Conservation (phyloP, 2,888 invertebrate genomes). For the Macropis europaea region DNA sequence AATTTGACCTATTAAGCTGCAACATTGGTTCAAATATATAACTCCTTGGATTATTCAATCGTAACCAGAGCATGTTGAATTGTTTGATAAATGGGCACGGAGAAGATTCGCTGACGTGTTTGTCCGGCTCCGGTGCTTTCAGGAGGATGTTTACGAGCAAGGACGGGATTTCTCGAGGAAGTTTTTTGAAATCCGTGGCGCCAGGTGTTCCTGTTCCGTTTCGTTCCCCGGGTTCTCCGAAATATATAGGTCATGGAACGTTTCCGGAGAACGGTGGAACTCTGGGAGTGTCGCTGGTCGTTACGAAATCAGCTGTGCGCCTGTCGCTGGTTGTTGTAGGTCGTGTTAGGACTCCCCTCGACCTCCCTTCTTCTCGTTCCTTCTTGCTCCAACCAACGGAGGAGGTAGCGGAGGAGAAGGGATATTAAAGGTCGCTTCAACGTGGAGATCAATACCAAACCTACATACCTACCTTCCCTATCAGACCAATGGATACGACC, state of each 20-base stretch:
- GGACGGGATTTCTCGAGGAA: neutral
- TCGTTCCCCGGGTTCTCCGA: constrained; percentile 27
- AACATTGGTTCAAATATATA: too few species aligned
- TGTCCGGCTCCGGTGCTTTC: too few species aligned
- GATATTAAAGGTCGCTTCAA: constrained; percentile 71
- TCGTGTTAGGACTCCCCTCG: constrained; percentile 62
- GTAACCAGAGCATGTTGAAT: too few species aligned
- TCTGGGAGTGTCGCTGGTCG: constrained; percentile 52
- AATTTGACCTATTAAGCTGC: too few species aligned
- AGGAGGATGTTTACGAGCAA: neutral
- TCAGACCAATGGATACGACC: constrained; percentile 60
- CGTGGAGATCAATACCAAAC: constrained; percentile 72
- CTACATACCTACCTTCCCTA: constrained; percentile 65
- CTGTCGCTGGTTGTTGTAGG: constrained; percentile 72
- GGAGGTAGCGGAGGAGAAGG: constrained; percentile 39
- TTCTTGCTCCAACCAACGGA: constrained; percentile 25
- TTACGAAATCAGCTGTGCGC: constrained; percentile 73
- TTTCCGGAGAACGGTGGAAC: constrained; percentile 62
- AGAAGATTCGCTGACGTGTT: too few species aligned
- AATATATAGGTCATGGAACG: constrained; percentile 55
- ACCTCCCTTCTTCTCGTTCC: constrained; percentile 16
- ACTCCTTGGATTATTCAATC: too few species aligned
- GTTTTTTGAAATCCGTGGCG: neutral
- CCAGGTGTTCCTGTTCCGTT: constrained; percentile 21
- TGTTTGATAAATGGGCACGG: too few species aligned